Evolutionary conservation across 2,113 vertebrate genomes (phyloP), one percentile per base, ranked within the genome.

Genomic region (Bambusicola thoracicus): DNA sequence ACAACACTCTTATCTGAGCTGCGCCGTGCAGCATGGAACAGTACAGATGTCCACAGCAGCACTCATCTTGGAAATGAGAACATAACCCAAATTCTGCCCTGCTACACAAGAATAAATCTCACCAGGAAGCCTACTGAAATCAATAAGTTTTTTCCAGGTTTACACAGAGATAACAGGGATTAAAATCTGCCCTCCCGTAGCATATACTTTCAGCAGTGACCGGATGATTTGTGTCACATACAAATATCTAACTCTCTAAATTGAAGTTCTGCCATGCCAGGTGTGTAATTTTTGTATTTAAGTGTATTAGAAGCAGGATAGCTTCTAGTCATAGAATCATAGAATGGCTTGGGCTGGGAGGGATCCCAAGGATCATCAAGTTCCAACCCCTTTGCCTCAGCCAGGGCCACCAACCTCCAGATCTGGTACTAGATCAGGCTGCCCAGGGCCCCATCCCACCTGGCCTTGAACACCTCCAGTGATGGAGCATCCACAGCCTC

Each of bases 31-130:
- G 73, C 51, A 63, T 8, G 41, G 46, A 85, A 30, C 59, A 73
- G 65, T 36, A 24, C 75, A 66, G 40, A 79, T 77, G 29, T 67
- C 74, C 10, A 14, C 63, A 73, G 75, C 29, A 74, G 24, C 34
- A 56, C 72, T 40, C 10, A 2, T 34, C 56, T 70, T 91, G 62
- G 76, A 90, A 88, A 90, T 17, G 34, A 90, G 88, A 84, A 51
- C 59, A 62, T 74, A 91, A 82, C 49, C 85, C 67, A 87, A 17
- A 93, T 85, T 80, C 85, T 87, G 17, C 48, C 29, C 65, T 70
- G 56, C 24, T 72, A 55, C 10, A 80, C 41, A 67, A 65, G 30
- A 44, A 36, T 41, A 75, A 34, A 30, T 30, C 59, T 80, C 85
- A 66, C 30, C 30, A 51, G n/a, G 40, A 92, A 69, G n/a, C 43